Evolutionary conservation across 2,113 vertebrate species (phyloP), one percentile per base, ranked within the genome.

Genomic region (Numida meleagris): DNA sequence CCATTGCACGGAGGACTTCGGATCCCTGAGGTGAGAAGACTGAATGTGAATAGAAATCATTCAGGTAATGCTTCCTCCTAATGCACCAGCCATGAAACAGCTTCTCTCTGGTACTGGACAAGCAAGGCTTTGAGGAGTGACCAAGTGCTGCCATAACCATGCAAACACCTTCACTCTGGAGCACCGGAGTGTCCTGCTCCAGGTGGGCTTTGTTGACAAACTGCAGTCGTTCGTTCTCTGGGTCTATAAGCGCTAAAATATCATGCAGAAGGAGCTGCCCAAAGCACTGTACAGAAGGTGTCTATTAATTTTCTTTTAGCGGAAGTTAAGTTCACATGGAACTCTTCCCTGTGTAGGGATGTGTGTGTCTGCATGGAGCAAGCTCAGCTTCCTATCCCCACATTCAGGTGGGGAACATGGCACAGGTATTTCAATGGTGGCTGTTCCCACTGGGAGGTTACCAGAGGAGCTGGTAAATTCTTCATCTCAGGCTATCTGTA

Each of bases 11-110:
- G 66, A 46, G 62, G 78, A 88, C 51, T 33, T 36, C 51, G 59
- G 70, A 34, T 86, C 59, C 58, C 65, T 7, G 24, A 50, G 53
- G 81, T 46, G 72, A 11, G 68, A 82, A 68, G 61, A 86, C 85
- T 51, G 86, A 88, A 67, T 40, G 53, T 70, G 61, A 51, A 66
- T 25, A 58, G 45, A 76, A n/a, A 48, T 86, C 31, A 82, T 51
- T 85, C 40, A 62, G 82, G 55, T 67, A 57, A 46, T 8, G 85
- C 70, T 94, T 96, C 82, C 51, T 94, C 51, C 75, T 87, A 34
- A 86, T 72, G 70, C 33, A 77, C 23, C 50, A 43, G 4, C 43
- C 58, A 3, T 55, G 73, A 90, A 75, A 73, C 65, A 21, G 8
- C 72, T 93, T 81, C 77, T 84, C 79, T 92, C 70, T 5, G 65